phyloP scores from a whole-genome alignment of 2,797 vertebrate species.

The Anguilla obscura region DNA sequence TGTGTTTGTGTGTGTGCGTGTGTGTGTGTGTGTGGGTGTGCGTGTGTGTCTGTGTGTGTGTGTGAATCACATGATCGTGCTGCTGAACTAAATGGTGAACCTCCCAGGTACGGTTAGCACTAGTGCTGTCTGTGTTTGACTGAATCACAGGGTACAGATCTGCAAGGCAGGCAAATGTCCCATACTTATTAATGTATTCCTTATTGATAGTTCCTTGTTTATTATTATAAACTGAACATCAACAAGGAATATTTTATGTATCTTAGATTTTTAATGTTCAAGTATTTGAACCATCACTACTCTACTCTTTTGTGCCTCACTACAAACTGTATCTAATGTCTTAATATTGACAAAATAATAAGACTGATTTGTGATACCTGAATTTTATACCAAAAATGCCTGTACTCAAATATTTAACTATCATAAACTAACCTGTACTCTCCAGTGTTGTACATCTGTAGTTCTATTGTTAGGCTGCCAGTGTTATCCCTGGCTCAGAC shows the following conservation, averaged over 20 bases:
- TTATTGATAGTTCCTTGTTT: background rate
- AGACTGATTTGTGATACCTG: background rate
- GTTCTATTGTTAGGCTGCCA: background rate
- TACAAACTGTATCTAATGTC: background rate
- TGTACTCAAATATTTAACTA: background rate
- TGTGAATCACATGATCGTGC: background rate
- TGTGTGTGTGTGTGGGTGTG: background rate
- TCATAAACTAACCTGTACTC: no score
- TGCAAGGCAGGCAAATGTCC: background rate
- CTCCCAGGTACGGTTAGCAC: background rate
- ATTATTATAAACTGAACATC: background rate
- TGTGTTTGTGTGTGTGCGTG: background rate
- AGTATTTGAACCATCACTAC: no score
- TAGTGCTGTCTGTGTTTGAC: background rate
- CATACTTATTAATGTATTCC: no score
- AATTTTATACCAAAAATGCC: background rate
- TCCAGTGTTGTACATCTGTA: background rate
- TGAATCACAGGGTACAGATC: background rate
- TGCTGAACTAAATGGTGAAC: background rate
- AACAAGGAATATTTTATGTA: background rate
- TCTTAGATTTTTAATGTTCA: no score
- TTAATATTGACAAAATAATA: background rate
- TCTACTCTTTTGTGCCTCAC: no score
- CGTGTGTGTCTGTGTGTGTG: background rate
- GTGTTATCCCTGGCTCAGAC: background rate